Evolutionary conservation across 2,888 invertebrate species (phyloP).

Genomic region (Yponomeuta evonymella): DNA sequence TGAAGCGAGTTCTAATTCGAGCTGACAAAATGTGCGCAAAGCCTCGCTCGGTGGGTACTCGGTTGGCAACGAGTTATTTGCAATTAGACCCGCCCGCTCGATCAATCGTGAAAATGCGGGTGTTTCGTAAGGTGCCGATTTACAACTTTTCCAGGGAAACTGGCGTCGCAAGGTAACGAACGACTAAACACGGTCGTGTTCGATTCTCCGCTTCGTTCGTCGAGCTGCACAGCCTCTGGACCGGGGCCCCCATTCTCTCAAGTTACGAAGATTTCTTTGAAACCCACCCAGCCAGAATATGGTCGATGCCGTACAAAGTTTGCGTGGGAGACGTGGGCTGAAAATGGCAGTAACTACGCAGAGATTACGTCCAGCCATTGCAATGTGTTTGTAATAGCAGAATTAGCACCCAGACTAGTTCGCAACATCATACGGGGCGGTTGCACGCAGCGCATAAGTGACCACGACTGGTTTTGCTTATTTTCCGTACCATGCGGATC

Average conservation of each 20-base stretch:
- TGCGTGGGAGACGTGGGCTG: background rate
- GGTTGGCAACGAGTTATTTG: conserved; percentile 4
- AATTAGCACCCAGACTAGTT: conserved; percentile 19
- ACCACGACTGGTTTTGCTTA: conserved; percentile 17
- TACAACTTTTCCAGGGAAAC: conserved; percentile 38
- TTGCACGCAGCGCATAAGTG: conserved; percentile 9
- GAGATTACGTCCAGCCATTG: background rate
- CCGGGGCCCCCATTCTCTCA: background rate
- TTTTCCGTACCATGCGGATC: conserved; percentile 41
- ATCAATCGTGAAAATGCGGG: conserved; percentile 10
- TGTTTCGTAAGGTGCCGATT: conserved; percentile 15
- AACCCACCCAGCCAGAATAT: conserved; percentile 20
- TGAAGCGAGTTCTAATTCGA: background rate
- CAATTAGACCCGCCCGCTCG: conserved; percentile 3
- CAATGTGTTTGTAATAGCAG: background rate
- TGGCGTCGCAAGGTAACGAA: conserved; percentile 10
- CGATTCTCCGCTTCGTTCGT: conserved; percentile 20
- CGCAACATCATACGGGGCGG: conserved; percentile 15
- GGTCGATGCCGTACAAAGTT: background rate
- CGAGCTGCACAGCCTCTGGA: background rate
- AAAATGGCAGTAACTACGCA: background rate
- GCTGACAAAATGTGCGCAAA: conserved; percentile 1
- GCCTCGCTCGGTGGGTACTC: background rate
- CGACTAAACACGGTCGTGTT: conserved; percentile 20
- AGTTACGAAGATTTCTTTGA: conserved; percentile 13